Percentiles rank a stretch among this genome's conserved stretches.
These are phyloP conservation scores for Caenorhabditis zanzibari DNA, from an alignment of 2,888 invertebrate genomes.

Conservation along the genomic window DNA sequence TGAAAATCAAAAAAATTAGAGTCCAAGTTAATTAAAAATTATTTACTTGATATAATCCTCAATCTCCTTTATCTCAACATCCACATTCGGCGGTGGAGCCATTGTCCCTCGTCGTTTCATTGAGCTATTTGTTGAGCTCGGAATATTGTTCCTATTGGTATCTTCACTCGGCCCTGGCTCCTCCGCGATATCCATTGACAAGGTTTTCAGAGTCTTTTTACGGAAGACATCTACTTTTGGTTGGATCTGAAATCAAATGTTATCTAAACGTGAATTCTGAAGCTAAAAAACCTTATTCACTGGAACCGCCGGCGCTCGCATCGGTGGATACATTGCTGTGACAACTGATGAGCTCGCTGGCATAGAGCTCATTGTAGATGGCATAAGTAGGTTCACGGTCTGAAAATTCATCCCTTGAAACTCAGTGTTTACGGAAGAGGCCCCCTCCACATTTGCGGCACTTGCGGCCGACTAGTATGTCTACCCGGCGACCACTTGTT, in stretches of 20 bases:
- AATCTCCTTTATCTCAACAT: constrained; percentile 64
- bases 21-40: background rate
- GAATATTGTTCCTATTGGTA: constrained; percentile 44
- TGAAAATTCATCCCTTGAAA: too few relatives aligned
- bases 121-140: constrained; percentile 24
- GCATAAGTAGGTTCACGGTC: constrained; percentile 46
- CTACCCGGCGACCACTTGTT: background rate
- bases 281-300: constrained; percentile 46
- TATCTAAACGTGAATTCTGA: background rate
- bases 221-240: constrained; percentile 74
- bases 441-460: background rate
- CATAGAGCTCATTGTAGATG: constrained; percentile 8
- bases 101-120: constrained; percentile 22
- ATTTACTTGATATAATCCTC: constrained; percentile 68
- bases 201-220: constrained; percentile 71
- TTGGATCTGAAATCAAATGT: constrained; percentile 63
- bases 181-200: constrained; percentile 73
- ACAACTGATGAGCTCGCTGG: constrained; percentile 78
- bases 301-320: constrained; percentile 57
- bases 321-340: constrained; percentile 82
- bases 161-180: constrained; percentile 59
- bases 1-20: constrained; percentile 22
- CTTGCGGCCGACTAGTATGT: background rate
- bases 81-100: constrained; percentile 33
- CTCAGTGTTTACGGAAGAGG: background rate